A percentile compares a stretch with the other conserved stretches of the same genome.
phyloP scores from a whole-genome alignment of 2,113 vertebrate species.

The Oreochromis niloticus region DNA sequence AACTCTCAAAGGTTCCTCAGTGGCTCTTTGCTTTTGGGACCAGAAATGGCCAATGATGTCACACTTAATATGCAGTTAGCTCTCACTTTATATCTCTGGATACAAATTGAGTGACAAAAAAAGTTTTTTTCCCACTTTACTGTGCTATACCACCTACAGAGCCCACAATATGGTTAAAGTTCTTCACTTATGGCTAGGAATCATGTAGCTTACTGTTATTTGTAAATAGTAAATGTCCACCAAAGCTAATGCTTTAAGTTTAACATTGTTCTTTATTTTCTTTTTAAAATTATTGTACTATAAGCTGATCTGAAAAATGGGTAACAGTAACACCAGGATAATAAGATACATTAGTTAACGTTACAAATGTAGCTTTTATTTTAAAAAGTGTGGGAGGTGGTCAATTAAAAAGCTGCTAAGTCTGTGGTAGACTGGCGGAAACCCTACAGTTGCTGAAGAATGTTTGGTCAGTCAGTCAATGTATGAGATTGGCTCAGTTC shows the following conservation, averaged over 20 bases:
- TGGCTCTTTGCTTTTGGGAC: background rate
- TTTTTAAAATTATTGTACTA: background rate
- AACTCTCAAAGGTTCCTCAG: background rate
- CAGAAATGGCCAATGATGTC: background rate
- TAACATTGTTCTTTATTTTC: background rate
- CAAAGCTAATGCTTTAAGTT: background rate
- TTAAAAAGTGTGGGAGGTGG: background rate
- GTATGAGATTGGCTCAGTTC: background rate
- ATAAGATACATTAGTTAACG: rapidly evolving
- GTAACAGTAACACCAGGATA: background rate
- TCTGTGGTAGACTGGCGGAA: background rate
- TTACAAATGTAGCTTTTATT: background rate
- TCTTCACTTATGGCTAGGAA: background rate
- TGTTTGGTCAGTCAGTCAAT: background rate
- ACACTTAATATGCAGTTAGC: rapidly evolving
- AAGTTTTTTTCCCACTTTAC: background rate
- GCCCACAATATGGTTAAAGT: background rate
- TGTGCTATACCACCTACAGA: background rate
- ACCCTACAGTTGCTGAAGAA: background rate
- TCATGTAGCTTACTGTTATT: background rate
- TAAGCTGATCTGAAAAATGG: background rate
- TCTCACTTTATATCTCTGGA: background rate
- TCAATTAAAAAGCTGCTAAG: background rate
- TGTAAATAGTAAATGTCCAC: background rate
- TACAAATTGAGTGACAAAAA: background rate